These are phyloP conservation scores for Oxyruncus cristatus DNA, from an alignment of 2,113 vertebrate species.

Conservation along the genomic window DNA sequence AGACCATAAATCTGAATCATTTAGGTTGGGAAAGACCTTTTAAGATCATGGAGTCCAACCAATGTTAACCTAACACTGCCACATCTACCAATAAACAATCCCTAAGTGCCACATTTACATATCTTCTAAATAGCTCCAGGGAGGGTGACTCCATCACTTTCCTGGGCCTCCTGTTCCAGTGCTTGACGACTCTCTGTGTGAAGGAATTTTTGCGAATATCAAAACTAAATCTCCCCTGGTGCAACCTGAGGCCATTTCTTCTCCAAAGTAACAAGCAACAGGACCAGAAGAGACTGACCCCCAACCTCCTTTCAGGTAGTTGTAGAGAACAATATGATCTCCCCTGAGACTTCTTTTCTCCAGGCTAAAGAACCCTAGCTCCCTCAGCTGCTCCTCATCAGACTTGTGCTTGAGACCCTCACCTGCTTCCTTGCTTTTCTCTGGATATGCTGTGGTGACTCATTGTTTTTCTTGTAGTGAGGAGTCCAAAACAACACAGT, in stretches of 20 bases:
- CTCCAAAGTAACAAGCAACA: too few species aligned
- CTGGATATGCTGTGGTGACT: not conserved
- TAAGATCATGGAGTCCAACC: not conserved
- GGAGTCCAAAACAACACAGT: not conserved
- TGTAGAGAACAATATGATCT: not conserved
- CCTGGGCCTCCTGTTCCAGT: not conserved
- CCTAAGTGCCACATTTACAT: too few species aligned
- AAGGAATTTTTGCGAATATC: not conserved
- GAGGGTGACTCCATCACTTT: not conserved
- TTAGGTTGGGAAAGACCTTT: not conserved
- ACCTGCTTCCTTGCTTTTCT: not conserved
- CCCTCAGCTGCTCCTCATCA: not conserved
- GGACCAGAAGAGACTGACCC: not conserved
- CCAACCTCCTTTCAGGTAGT: not conserved
- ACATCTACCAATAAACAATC: not conserved
- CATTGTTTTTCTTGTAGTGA: not conserved
- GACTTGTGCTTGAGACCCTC: not conserved
- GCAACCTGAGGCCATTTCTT: not conserved
- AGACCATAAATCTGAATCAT: not conserved
- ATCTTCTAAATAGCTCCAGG: not conserved
- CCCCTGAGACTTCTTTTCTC: rapidly evolving
- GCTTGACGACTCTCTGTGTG: not conserved
- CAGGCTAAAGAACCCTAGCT: not conserved
- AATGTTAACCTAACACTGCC: not conserved
- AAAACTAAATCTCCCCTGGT: not conserved